phyloP scores from a whole-genome alignment of 1,140 invertebrate genomes.

The Ips nitidus region DNA sequence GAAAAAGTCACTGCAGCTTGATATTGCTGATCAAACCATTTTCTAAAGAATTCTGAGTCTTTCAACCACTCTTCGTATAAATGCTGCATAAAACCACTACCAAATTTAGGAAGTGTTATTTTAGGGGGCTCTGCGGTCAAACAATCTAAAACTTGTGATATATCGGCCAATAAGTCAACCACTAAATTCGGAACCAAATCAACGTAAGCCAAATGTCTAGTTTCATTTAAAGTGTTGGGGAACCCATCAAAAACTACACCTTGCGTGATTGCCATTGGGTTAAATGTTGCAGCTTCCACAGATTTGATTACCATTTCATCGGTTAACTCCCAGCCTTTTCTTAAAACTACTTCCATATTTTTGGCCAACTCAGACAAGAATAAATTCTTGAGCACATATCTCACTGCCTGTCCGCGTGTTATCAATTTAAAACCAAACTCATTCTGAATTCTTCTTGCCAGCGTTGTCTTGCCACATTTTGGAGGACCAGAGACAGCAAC shows the following conservation, averaged over 20 bases:
- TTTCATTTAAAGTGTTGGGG: conserved; percentile 55
- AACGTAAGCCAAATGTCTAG: conserved; percentile 52
- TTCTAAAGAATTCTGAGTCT: conserved; percentile 47
- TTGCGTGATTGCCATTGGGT: conserved; percentile 53
- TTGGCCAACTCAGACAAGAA: conserved; percentile 53
- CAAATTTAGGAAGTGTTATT: conserved; percentile 48
- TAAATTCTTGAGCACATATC: conserved; percentile 55
- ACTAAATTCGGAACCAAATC: conserved; percentile 58
- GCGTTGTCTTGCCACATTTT: conserved; percentile 79
- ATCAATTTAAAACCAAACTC: conserved; percentile 57
- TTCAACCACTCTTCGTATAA: conserved; percentile 53
- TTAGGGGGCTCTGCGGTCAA: conserved; percentile 47
- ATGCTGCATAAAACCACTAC: conserved; percentile 51
- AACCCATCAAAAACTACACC: conserved; percentile 61
- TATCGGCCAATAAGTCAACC: conserved; percentile 54
- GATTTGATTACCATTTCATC: conserved; percentile 53
- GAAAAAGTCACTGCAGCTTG: conserved; percentile 53
- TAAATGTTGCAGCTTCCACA: conserved; percentile 55
- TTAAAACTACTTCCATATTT: conserved; percentile 49
- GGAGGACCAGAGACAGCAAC: conserved; percentile 81
- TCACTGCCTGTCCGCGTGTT: conserved; percentile 55
- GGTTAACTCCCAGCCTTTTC: conserved; percentile 50
- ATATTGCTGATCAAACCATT: conserved; percentile 56
- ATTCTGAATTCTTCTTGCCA: conserved; percentile 57
- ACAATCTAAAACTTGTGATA: conserved; percentile 50